phyloP scores from a whole-genome alignment of 2,888 invertebrate genomes.

The Allacma fusca region DNA sequence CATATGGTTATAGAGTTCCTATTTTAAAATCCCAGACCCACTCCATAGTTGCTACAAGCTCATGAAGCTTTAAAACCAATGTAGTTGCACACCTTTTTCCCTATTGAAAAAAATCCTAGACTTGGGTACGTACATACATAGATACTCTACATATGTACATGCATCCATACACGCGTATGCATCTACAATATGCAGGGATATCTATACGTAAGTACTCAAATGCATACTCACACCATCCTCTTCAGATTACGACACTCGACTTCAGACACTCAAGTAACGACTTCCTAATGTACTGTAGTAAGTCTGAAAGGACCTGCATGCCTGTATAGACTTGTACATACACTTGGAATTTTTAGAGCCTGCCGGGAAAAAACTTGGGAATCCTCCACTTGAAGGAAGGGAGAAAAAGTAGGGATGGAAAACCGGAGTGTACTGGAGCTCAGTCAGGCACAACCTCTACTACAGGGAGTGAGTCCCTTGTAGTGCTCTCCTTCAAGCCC shows the following conservation, averaged over 20 bases:
- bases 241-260: constrained; percentile 16
- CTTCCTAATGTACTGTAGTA: constrained; percentile 2
- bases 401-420: no score
- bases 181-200: no score
- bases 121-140: no score
- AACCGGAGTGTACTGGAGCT: background rate
- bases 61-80: no score
- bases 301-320: no score
- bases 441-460: background rate
- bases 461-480: background rate
- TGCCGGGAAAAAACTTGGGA: no score
- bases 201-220: background rate
- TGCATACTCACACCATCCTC: background rate
- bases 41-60: no score
- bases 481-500: background rate
- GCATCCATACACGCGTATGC: no score
- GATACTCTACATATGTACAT: no score
- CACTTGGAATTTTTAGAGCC: background rate
- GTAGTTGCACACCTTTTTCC: no score
- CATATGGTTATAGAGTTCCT: background rate
- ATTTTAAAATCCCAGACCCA: constrained; percentile 4
- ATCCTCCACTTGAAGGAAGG: no score
- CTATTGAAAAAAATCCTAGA: no score
- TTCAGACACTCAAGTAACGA: background rate
- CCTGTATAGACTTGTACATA: background rate